phyloP scores from a whole-genome alignment of 2,113 vertebrate genomes.

The Prunella himalayana region DNA sequence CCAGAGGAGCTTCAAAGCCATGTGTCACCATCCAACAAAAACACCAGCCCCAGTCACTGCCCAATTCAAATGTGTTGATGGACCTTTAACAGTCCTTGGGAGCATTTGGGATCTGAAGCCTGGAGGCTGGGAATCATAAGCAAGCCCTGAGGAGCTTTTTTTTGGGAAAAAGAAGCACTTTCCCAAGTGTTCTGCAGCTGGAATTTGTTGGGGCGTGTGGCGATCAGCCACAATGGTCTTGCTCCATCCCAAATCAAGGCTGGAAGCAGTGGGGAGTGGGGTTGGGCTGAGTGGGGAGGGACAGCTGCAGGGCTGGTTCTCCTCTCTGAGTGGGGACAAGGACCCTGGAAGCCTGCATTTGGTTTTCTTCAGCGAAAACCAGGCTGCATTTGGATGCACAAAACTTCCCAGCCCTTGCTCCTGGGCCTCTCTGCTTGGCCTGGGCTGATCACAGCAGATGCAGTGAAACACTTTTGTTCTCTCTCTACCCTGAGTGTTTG shows the following conservation, averaged over 20 bases:
- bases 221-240: neutral
- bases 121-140: neutral
- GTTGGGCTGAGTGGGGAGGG: neutral
- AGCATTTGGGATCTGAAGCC: neutral
- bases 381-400: neutral
- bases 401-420: neutral
- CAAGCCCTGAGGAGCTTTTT: neutral
- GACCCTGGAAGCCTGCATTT: accelerated
- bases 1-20: neutral
- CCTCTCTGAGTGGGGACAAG: neutral
- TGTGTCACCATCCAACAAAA: neutral
- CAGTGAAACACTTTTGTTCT: neutral
- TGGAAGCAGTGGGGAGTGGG: neutral
- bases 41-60: neutral
- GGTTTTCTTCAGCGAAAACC: neutral
- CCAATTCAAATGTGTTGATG: neutral
- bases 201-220: neutral
- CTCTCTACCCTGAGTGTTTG: neutral
- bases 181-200: neutral
- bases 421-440: accelerated
- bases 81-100: neutral
- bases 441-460: neutral
- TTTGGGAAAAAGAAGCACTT: neutral
- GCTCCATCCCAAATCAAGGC: neutral
- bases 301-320: neutral